Evolutionary conservation across 2,113 vertebrate genomes (phyloP), one percentile per base, ranked within the genome.

Genomic region (Syngnathus scovelli): DNA sequence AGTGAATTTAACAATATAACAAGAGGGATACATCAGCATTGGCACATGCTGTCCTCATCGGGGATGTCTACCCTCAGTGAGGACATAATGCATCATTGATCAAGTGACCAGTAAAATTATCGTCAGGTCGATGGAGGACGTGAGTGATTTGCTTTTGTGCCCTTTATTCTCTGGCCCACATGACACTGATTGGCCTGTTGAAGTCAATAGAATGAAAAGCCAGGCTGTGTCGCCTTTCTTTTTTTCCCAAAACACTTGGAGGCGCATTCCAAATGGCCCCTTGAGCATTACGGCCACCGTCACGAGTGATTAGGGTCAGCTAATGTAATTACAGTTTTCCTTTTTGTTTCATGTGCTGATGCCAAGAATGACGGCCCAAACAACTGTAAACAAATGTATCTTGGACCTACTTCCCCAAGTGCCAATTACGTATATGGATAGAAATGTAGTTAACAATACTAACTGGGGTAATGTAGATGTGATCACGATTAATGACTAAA

Each of bases 21-120:
- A n/a, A n/a, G 19, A 19, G 16, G 49, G 49, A 52, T n/a, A 52
- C 49, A 7, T n/a, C 49, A n/a, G 6, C 18, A n/a, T 52, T 52
- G 49, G 7, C 49, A 52, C 49, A 21, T 21, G 11, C 16, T 48
- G 12, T 48, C 15, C 46, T 18, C 46, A 16, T 16, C 13, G 15
- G 46, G 46, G 46, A 43, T 15, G 5, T 48, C 46, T 48, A 15
- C 16, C 46, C 46, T 16, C 15, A 46, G 10, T 46, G 46, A 48
- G 16, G 46, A 48, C 46, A 16, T 48, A 18, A 49, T 19, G 0
- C 12, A 10, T 52, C 59, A 85, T 80, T 68, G 62, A 82, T 76
- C 66, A 79, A 72, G 56, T 41, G 36, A 64, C 61, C 23, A 44
- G 66, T 74, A 58, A 51, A 74, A 82, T 82, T 66, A 80, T 66